Conservation (phyloP, 2,888 invertebrate species). For the Cephonodes hylas region DNA sequence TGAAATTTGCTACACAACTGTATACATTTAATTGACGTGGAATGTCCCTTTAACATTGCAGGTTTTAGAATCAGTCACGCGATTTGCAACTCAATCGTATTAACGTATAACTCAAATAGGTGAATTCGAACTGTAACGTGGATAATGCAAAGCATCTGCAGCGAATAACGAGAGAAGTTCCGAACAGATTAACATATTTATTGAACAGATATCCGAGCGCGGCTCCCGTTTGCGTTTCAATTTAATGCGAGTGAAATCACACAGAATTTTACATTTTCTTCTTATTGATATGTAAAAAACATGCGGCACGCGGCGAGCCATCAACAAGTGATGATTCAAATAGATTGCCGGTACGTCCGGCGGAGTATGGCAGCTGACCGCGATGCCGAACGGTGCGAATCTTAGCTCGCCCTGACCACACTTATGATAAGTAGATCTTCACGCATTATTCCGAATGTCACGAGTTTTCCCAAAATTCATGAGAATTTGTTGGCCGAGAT, state of each 20-base stretch:
- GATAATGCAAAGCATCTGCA: constrained; percentile 15
- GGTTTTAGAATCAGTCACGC: background rate
- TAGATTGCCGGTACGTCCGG: background rate
- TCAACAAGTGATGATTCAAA: constrained; percentile 41
- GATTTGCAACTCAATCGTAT: background rate
- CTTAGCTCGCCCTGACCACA: constrained; percentile 27
- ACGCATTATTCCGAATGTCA: background rate
- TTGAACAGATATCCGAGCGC: constrained; percentile 31
- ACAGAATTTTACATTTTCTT: constrained; percentile 11
- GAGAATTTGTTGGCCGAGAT: background rate
- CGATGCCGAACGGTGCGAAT: constrained; percentile 66
- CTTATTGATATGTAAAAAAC: constrained; percentile 13
- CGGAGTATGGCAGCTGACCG: constrained; percentile 41
- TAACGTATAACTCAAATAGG: background rate
- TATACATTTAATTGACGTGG: background rate
- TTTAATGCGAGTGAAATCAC: constrained; percentile 43
- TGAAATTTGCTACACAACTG: background rate
- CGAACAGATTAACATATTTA: constrained; percentile 38
- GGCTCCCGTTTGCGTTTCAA: constrained; percentile 30
- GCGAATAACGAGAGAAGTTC: constrained; percentile 28
- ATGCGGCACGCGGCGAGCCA: constrained; percentile 52
- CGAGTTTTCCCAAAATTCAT: background rate
- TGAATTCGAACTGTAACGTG: constrained; percentile 14
- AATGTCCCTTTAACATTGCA: background rate
- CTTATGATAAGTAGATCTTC: constrained; percentile 19